Evolutionary conservation across 2,113 vertebrate genomes (phyloP), one percentile per base, ranked within the genome.

Genomic region (Copsychus sechellarum): DNA sequence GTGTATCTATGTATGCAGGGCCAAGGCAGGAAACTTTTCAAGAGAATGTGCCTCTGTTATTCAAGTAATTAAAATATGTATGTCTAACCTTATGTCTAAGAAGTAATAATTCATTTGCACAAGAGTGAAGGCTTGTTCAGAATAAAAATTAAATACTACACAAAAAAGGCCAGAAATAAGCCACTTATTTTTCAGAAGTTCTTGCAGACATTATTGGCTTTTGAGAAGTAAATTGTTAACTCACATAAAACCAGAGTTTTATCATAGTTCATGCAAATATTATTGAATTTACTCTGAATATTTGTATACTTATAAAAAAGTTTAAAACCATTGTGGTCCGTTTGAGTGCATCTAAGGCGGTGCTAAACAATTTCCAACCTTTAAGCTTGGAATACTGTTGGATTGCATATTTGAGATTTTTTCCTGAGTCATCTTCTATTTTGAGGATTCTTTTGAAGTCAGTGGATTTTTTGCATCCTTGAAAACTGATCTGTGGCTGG

Each of bases 281-380:
- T 43, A 13, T 7, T 77, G 29, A 73, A 78, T 65, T 73, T 51
- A 11, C 5, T 51, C 15, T 5, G 26, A 84, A 65, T 54, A 64
- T 67, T 48, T 56, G 0, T 8, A 42, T 40, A 58, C 12, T 15
- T 26, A 14, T 11, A 15, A 69, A 50, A 54, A 24, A 18, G 2
- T 4, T 19, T 5, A 13, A 24, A 58, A 40, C 15, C 0, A 17
- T 11, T 51, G 1, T 33, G 82, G 10, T 31, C 6, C 18, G 26
- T 73, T 53, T 70, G 14, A 54, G 8, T 66, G 3, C 7, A 58
- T 45, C 13, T 62, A 11, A 69, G 12, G 9, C 54, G 3, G 20
- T 38, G 12, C 3, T 73, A 80, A 91, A 33, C 2, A 16, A 2
- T 45, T 81, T 62, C 31, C 11, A 85, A 11, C 3, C 2, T 53